Percentiles rank a stretch among this genome's conserved stretches.
These are phyloP conservation scores for Bubo scandiacus DNA, from an alignment of 2,113 vertebrate species.

Conservation along the genomic window DNA sequence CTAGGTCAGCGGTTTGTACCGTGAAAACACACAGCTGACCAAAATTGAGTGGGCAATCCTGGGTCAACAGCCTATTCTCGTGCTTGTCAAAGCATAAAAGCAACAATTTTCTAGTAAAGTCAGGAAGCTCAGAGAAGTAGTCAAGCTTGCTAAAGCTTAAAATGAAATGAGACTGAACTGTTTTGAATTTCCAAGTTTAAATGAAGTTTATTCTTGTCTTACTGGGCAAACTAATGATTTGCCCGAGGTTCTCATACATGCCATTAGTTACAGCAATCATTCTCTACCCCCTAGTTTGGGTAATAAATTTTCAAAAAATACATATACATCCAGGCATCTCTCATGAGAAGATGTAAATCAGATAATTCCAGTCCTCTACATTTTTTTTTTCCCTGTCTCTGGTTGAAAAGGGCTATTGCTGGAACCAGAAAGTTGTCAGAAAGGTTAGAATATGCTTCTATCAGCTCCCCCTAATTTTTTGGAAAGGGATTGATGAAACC, in stretches of 20 bases:
- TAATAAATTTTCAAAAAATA: background rate
- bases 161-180: background rate
- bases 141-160: background rate
- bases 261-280: rapidly evolving
- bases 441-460: background rate
- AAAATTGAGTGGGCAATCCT: rapidly evolving
- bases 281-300: background rate
- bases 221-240: background rate
- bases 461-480: background rate
- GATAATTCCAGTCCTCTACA: background rate
- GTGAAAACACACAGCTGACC: rapidly evolving
- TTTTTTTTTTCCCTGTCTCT: rapidly evolving
- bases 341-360: background rate
- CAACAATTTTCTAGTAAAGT: background rate
- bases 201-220: rapidly evolving
- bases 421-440: background rate
- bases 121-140: rapidly evolving
- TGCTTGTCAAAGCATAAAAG: rapidly evolving
- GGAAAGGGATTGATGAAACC: background rate
- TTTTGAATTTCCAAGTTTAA: background rate
- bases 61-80: rapidly evolving
- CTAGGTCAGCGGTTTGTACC: rapidly evolving
- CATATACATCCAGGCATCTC: background rate
- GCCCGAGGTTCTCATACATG: rapidly evolving
- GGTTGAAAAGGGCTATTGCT: background rate